Evolutionary conservation across 1,140 invertebrate genomes (phyloP).

Genomic region (Aphelenchoides avenae): DNA sequence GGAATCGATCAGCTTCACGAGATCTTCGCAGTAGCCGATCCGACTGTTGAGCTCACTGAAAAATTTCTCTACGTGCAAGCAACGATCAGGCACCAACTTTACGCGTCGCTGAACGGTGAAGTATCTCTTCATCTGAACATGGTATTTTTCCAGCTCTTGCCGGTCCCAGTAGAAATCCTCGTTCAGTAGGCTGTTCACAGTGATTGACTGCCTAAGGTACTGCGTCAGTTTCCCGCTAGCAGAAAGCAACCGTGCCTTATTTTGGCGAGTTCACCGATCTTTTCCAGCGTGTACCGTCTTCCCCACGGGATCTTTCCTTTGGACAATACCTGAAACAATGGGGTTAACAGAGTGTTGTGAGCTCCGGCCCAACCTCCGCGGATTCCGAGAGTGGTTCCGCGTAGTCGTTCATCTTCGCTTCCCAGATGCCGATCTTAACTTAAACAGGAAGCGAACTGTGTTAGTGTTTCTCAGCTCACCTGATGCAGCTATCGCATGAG

Average conservation of each 20-base stretch:
- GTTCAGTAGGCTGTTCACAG: slow-evolving; percentile 43
- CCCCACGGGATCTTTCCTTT: background rate
- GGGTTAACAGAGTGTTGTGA: too few relatives aligned
- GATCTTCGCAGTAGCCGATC: slow-evolving; percentile 19
- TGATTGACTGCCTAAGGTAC: slow-evolving; percentile 48
- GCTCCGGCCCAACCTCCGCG: too few relatives aligned
- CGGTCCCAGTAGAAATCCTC: slow-evolving; percentile 53
- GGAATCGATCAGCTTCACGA: slow-evolving; percentile 25
- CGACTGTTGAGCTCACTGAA: slow-evolving; percentile 15
- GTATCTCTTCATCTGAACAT: slow-evolving; percentile 24
- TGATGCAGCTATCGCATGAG: slow-evolving; percentile 49
- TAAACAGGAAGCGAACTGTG: too few relatives aligned
- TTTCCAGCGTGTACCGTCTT: slow-evolving; percentile 1
- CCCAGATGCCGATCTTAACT: slow-evolving; percentile 51
- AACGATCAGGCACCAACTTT: background rate
- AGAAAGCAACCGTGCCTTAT: too few relatives aligned
- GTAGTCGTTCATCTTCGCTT: slow-evolving; percentile 33
- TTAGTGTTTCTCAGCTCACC: slow-evolving; percentile 12
- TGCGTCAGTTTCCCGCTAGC: too few relatives aligned
- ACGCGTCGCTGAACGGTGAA: slow-evolving; percentile 27
- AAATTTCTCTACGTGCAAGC: slow-evolving; percentile 1
- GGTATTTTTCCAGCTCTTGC: slow-evolving; percentile 38
- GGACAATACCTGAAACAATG: slow-evolving; percentile 6
- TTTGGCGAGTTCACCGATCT: slow-evolving; percentile 48
- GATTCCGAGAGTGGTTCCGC: slow-evolving; percentile 46